phyloP scores from a whole-genome alignment of 2,797 vertebrate genomes.

The Gambelia wislizenii region DNA sequence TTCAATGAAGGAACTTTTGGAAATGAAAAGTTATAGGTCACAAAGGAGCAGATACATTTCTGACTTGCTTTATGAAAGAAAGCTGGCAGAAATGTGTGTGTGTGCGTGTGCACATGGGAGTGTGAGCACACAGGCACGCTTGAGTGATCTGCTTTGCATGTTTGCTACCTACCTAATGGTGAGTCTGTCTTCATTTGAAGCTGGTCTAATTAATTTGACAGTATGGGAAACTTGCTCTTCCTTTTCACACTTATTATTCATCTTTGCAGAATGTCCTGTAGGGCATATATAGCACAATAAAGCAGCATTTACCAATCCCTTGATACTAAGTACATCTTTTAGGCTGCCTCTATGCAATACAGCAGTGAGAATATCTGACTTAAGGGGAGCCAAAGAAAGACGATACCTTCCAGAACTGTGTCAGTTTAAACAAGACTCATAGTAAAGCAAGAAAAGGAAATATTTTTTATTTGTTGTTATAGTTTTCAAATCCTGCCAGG shows the following conservation, averaged over 20 bases:
- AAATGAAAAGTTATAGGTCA: constrained; percentile 18
- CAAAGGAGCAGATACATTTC: constrained; percentile 46
- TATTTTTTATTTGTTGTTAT: constrained; percentile 24
- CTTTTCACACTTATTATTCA: constrained; percentile 77
- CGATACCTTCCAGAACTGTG: constrained; percentile 66
- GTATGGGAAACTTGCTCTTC: constrained; percentile 78
- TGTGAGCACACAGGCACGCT: constrained; percentile 22
- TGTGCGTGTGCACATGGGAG: constrained; percentile 5
- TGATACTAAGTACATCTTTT: constrained; percentile 73
- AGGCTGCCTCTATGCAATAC: constrained; percentile 66
- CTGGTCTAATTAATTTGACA: constrained; percentile 79
- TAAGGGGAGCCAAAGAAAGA: constrained; percentile 73
- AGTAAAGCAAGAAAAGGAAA: constrained; percentile 58
- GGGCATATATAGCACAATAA: constrained; percentile 65
- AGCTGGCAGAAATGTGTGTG: not conserved
- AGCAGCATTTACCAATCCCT: constrained; percentile 68
- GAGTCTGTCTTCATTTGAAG: constrained; percentile 71
- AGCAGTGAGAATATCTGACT: constrained; percentile 65
- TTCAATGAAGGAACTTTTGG: not conserved
- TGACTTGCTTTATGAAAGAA: constrained; percentile 41
- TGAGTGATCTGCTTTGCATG: constrained; percentile 67
- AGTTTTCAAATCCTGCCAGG: constrained; percentile 44
- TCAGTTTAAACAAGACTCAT: constrained; percentile 59
- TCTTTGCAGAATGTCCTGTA: constrained; percentile 74
- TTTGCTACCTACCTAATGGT: constrained; percentile 71